These are phyloP conservation scores for Biston betularia DNA, from an alignment of 2,888 invertebrate species.

Conservation along the genomic window DNA sequence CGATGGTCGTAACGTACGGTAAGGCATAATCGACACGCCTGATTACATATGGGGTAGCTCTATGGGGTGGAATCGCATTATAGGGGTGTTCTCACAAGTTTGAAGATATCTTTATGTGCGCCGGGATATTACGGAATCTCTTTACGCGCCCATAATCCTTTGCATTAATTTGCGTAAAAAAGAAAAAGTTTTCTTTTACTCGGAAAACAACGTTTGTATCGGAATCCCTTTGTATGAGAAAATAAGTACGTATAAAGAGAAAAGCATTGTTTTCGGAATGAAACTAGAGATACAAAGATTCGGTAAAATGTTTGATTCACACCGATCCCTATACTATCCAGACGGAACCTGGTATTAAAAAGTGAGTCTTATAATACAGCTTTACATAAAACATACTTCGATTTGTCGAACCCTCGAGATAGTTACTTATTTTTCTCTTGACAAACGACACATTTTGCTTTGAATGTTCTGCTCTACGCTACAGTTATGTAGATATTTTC, in stretches of 20 bases:
- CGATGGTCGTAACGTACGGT: constrained; percentile 29
- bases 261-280: constrained; percentile 11
- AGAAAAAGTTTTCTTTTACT: constrained; percentile 28
- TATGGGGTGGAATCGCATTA: constrained; percentile 42
- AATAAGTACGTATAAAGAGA: constrained; percentile 16
- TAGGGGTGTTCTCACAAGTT: constrained; percentile 35
- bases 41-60: constrained; percentile 29
- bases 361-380: too few species aligned
- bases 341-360: background rate
- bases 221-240: constrained; percentile 12
- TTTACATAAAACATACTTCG: too few species aligned
- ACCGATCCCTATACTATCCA: background rate
- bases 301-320: constrained; percentile 1
- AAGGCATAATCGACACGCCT: constrained; percentile 36
- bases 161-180: constrained; percentile 42
- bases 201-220: constrained; percentile 11
- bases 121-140: constrained; percentile 40
- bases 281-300: constrained; percentile 9
- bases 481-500: too few species aligned
- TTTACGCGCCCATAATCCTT: constrained; percentile 44
- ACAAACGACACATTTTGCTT: too few species aligned
- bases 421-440: too few species aligned
- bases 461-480: too few species aligned
- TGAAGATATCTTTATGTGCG: constrained; percentile 41
- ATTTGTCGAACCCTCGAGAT: too few species aligned